Conservation (phyloP, 2,888 invertebrate genomes). For the Aporophyla lueneburgensis region DNA sequence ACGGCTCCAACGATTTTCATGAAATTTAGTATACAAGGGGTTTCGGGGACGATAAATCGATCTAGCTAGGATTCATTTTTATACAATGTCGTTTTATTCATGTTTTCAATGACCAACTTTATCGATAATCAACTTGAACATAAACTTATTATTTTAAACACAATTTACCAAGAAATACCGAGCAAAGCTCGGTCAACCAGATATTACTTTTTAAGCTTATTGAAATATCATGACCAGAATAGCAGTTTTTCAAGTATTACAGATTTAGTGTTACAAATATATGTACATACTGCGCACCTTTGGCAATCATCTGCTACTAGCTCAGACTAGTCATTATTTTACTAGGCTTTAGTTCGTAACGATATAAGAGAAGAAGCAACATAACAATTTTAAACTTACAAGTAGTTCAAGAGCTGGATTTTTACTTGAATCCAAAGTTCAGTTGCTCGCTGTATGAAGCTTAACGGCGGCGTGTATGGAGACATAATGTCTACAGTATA, state of each 20-base stretch:
- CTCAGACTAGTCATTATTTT: not conserved
- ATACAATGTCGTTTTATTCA: no score
- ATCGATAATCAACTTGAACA: no score
- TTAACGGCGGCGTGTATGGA: constrained; percentile 70
- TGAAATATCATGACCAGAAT: not conserved
- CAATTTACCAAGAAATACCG: no score
- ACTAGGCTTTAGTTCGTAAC: not conserved
- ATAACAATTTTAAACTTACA: constrained; percentile 59
- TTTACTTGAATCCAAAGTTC: constrained; percentile 68
- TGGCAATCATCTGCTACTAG: not conserved
- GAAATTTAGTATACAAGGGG: no score
- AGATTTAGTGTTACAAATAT: not conserved
- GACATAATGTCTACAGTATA: constrained; percentile 71
- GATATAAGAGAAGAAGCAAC: not conserved
- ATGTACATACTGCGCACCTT: not conserved
- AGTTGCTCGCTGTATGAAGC: constrained; percentile 73
- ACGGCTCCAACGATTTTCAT: no score
- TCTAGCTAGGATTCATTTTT: no score
- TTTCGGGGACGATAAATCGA: no score
- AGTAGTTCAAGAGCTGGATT: constrained; percentile 31
- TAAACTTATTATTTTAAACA: no score
- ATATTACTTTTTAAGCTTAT: not conserved
- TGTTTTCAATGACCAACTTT: no score
- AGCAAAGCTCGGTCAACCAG: no score
- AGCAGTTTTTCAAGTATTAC: not conserved